phyloP scores from a whole-genome alignment of 2,797 vertebrate species.

The Siniperca obscura region DNA sequence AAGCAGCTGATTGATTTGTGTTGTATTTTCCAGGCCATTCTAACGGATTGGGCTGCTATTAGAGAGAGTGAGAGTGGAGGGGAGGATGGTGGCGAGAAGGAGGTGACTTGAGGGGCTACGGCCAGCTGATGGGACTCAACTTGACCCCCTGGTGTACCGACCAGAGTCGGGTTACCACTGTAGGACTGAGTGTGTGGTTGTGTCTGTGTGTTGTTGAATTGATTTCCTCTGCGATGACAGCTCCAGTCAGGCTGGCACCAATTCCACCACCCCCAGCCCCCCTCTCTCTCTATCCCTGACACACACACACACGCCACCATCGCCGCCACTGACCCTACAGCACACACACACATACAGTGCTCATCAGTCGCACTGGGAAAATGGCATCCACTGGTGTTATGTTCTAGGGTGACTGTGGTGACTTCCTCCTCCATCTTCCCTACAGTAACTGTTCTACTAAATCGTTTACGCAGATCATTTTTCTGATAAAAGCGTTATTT shows the following conservation, averaged over 20 bases:
- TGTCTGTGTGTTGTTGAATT: conserved; percentile 85
- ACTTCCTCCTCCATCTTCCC: conserved; percentile 70
- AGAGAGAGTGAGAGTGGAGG: conserved; percentile 32
- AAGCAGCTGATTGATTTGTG: conserved; percentile 76
- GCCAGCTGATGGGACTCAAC: conserved; percentile 75
- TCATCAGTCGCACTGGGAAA: conserved; percentile 86
- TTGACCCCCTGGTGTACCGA: conserved; percentile 57
- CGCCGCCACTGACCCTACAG: conserved; percentile 46
- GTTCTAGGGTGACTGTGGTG: conserved; percentile 77
- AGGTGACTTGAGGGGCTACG: conserved; percentile 58
- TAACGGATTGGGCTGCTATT: conserved; percentile 53
- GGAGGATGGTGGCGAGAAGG: conserved; percentile 30
- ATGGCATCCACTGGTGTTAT: conserved; percentile 91
- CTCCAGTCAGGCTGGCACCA: conserved; percentile 97
- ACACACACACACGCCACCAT: conserved; percentile 61
- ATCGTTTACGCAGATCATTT: conserved; percentile 87
- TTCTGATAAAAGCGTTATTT: conserved; percentile 91
- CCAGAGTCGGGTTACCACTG: conserved; percentile 73
- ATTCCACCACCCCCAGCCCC: conserved; percentile 46
- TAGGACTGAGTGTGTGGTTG: conserved; percentile 51
- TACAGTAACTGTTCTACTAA: conserved; percentile 82
- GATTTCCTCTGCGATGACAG: conserved; percentile 96
- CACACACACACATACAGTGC: conserved; percentile 64
- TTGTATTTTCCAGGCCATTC: conserved; percentile 78
- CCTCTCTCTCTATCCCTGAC: conserved; percentile 71